Percentiles rank a stretch among this genome's conserved stretches.
Conservation (phyloP, 2,888 invertebrate genomes). For the Parnassius mnemosyne region DNA sequence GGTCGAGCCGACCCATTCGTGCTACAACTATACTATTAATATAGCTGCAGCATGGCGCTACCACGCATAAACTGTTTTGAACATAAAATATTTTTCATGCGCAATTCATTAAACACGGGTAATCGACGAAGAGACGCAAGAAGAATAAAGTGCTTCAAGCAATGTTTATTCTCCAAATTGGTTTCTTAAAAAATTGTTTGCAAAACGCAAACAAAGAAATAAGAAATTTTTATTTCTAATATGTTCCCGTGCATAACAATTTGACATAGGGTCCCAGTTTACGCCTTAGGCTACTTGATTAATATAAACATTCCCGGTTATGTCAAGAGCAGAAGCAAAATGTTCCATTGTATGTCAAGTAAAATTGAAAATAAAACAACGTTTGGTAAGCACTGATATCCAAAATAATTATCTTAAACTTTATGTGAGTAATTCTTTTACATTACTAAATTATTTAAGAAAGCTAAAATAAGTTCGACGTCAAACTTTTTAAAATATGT, state of each 20-base stretch:
- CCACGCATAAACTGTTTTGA: no score
- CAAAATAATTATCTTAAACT: no score
- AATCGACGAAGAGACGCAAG: no score
- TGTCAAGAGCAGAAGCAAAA: slow-evolving; percentile 13
- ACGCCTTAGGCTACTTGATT: slow-evolving; percentile 12
- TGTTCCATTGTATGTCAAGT: slow-evolving; percentile 2
- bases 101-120: neutral
- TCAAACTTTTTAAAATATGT: no score
- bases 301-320: slow-evolving; percentile 13
- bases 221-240: slow-evolving; percentile 11
- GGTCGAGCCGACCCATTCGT: no score
- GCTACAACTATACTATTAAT: no score
- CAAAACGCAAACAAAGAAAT: slow-evolving; percentile 3
- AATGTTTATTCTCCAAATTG: slow-evolving; percentile 4
- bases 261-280: slow-evolving; percentile 3
- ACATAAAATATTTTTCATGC: neutral
- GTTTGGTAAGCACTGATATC: no score
- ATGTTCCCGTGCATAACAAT: slow-evolving; percentile 4
- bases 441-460: no score
- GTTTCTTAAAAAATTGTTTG: neutral
- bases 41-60: no score
- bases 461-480: no score
- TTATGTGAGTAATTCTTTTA: no score
- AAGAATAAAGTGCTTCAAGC: no score
- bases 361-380: neutral